Percentiles rank a stretch among this genome's conserved stretches.
phyloP scores from a whole-genome alignment of 2,888 invertebrate genomes.

The Machimus rusticus region DNA sequence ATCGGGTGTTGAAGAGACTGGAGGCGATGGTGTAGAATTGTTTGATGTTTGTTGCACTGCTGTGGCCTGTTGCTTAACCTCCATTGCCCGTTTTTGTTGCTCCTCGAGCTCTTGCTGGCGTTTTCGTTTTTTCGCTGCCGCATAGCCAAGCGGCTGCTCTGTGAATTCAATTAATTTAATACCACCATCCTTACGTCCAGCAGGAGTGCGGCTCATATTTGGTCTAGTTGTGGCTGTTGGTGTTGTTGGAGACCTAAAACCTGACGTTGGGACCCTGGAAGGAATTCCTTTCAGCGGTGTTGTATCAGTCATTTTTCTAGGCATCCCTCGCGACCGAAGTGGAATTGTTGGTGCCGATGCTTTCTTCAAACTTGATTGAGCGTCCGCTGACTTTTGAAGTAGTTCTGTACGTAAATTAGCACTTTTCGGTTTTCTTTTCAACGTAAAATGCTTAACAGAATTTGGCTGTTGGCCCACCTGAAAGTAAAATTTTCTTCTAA shows the following conservation, averaged over 20 bases:
- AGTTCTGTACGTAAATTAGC: conserved; percentile 88
- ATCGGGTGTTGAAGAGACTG: conserved; percentile 71
- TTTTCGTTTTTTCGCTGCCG: conserved; percentile 86
- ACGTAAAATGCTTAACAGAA: conserved; percentile 88
- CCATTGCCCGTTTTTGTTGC: conserved; percentile 69
- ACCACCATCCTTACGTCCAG: conserved; percentile 84
- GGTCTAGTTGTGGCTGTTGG: conserved; percentile 62
- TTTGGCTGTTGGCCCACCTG: conserved; percentile 82
- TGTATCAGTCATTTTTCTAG: conserved; percentile 95
- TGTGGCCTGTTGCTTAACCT: conserved; percentile 63
- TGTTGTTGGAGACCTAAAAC: conserved; percentile 67
- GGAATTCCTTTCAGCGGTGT: conserved; percentile 93
- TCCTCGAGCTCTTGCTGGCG: conserved; percentile 79
- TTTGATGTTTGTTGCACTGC: conserved; percentile 57
- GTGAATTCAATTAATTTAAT: conserved; percentile 94
- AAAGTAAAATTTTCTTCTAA: conserved; percentile 36
- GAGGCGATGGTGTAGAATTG: conserved; percentile 54
- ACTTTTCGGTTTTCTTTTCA: conserved; percentile 94
- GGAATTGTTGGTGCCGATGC: conserved; percentile 89
- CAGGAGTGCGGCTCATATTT: conserved; percentile 70
- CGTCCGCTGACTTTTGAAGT: conserved; percentile 89
- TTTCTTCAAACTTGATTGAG: conserved; percentile 87
- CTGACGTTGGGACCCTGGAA: conserved; percentile 76
- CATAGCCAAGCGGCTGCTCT: conserved; percentile 87
- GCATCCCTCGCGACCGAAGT: conserved; percentile 85